These are phyloP conservation scores for Streptopelia turtur DNA, from an alignment of 2,797 vertebrate genomes.

Conservation along the genomic window DNA sequence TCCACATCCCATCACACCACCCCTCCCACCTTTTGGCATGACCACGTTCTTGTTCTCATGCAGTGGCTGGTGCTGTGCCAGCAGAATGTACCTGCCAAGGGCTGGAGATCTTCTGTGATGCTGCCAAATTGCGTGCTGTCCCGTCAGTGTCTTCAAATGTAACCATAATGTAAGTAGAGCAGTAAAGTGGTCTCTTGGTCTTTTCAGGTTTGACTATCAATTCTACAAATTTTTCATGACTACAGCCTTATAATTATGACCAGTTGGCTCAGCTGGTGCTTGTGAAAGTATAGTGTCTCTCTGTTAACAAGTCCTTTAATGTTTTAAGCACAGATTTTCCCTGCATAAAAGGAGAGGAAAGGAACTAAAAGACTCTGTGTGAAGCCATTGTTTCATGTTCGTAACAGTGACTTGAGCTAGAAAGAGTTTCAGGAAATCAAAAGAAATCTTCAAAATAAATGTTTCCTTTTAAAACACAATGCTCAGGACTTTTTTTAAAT, in stretches of 20 bases:
- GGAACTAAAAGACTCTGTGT: background rate
- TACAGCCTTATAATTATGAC: background rate
- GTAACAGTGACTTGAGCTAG: background rate
- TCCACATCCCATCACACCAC: background rate
- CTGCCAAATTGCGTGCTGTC: constrained; percentile 81
- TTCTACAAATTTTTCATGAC: background rate
- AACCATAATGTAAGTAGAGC: constrained; percentile 90
- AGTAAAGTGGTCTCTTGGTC: background rate
- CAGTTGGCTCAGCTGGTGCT: background rate
- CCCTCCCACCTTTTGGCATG: background rate
- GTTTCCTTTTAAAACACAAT: background rate
- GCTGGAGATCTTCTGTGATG: constrained; percentile 90
- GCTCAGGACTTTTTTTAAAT: background rate
- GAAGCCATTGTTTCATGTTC: background rate
- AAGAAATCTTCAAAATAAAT: background rate
- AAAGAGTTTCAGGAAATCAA: background rate
- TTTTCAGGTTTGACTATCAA: background rate
- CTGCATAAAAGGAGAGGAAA: background rate
- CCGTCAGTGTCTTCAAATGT: constrained; percentile 89
- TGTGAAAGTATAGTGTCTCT: background rate
- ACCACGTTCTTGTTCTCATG: background rate
- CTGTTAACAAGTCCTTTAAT: background rate
- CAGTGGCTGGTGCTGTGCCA: constrained; percentile 87
- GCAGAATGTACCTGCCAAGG: constrained; percentile 85
- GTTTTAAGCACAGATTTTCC: background rate